Conservation (phyloP, 37 sponge, comb jelly and placozoan genomes). For the Geodia barretti region DNA sequence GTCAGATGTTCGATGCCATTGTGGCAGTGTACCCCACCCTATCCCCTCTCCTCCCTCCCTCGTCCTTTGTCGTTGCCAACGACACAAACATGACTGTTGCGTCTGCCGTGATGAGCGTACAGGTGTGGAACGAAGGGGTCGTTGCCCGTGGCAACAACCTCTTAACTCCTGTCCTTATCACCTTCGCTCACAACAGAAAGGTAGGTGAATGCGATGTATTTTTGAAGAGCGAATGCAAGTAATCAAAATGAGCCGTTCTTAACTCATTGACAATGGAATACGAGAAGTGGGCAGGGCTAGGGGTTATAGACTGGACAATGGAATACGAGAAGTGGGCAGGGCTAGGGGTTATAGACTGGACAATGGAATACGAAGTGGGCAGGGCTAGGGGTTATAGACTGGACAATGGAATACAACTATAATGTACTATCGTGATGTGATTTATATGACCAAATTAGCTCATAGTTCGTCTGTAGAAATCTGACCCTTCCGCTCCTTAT, state of each 20-base stretch:
- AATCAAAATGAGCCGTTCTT: not conserved
- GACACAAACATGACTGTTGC: constrained; percentile 9
- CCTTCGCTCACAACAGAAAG: constrained; percentile 1
- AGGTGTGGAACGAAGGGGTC: not conserved
- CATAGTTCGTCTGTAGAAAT: no score
- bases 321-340: no score
- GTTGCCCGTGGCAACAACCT: not conserved
- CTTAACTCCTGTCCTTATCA: constrained; percentile 16
- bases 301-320: no score
- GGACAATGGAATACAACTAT: no score
- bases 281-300: no score
- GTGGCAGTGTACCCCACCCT: constrained; percentile 3
- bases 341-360: no score
- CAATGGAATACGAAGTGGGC: no score
- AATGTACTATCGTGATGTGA: no score
- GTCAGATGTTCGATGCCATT: not conserved
- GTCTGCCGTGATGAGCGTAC: constrained; percentile 32
- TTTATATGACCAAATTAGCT: no score
- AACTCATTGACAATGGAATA: not conserved
- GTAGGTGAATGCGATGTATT: not conserved
- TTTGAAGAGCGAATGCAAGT: not conserved
- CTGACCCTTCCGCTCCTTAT: no score
- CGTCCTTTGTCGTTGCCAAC: not conserved
- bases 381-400: no score
- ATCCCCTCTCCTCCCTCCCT: not conserved